Base-by-base conservation (phyloP, 2,888 invertebrate genomes). In the Leistus spinibarbis region DNA sequence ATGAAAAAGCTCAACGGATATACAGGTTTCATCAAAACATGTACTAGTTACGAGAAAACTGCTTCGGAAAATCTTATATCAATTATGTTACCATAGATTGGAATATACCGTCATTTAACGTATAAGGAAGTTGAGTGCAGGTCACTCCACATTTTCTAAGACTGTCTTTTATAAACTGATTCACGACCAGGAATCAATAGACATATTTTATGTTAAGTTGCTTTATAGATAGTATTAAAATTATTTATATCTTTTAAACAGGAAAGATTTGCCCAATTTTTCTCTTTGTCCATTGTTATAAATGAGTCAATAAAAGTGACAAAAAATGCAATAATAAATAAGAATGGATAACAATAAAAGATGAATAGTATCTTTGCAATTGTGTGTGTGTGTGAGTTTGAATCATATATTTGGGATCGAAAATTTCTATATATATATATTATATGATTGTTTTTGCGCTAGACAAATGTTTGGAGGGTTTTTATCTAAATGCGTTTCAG, bases 401-500 rank as follows among this genome's bases (percentile, higher is more conserved):
- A 9, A 27, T 27, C 9, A 27, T n/a, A n/a, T n/a, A n/a, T n/a
- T n/a, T 40, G 40, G 1, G 40, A 60, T 60, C 60, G 17, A 20
- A 53, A 60, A 54, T 54, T 63, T 68, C 69, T 75, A 62, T 74
- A 74, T 75, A 62, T 74, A 74, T 74, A 74, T 74, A 69, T 63
- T 69, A 69, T 64, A 75, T 75, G 63, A 75, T 75, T 75, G 75
- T 75, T 75, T 75, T 69, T 40, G 40, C 40, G 13, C 69, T 63
- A 64, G 64, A 64, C 64, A 64, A 75, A 68, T 74, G 68, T 62
- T 19, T 7, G 40, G 40, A 40, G 5, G 72, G 27, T 62, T 64
- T 69, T 68, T 74, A 75, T 75, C 75, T 75, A 69, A 75, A 75
- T 68, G 74, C 57, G 23, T 68, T 75, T 57, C 54, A 75, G 75